These are phyloP conservation scores for Coregonus suidteri DNA, from an alignment of 2,797 vertebrate genomes.

Conservation along the genomic window DNA sequence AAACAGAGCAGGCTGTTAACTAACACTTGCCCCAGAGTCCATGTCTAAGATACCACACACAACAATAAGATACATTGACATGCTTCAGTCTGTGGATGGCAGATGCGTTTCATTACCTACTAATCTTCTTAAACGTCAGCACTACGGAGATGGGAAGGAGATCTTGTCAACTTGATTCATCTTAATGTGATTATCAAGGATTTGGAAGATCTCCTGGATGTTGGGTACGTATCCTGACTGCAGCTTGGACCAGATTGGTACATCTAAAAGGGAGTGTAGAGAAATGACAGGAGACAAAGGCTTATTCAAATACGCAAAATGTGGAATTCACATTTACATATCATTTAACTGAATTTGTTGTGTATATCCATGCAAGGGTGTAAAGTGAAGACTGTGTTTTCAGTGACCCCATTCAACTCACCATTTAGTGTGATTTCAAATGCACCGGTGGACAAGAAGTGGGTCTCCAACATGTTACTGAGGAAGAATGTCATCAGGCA, in stretches of 20 bases:
- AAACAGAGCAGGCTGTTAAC: conserved; percentile 2
- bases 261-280: conserved; percentile 56
- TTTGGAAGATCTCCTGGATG: conserved; percentile 80
- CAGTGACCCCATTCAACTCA: conserved; percentile 41
- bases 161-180: conserved; percentile 73
- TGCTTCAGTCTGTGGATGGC: background rate
- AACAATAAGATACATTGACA: background rate
- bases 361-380: no score
- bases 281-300: background rate
- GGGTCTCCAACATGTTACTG: conserved; percentile 81
- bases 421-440: conserved; percentile 78
- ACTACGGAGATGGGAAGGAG: conserved; percentile 67
- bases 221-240: conserved; percentile 80
- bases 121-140: conserved; percentile 37
- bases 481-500: conserved; percentile 81
- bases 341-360: background rate
- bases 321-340: background rate
- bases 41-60: background rate
- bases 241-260: conserved; percentile 80
- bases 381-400: no score
- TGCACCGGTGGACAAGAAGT: conserved; percentile 80
- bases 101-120: conserved; percentile 19
- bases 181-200: conserved; percentile 77
- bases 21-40: background rate
- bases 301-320: no score